Evolutionary conservation across 2,797 vertebrate species (phyloP).

Genomic region (Xenopus petersii): DNA sequence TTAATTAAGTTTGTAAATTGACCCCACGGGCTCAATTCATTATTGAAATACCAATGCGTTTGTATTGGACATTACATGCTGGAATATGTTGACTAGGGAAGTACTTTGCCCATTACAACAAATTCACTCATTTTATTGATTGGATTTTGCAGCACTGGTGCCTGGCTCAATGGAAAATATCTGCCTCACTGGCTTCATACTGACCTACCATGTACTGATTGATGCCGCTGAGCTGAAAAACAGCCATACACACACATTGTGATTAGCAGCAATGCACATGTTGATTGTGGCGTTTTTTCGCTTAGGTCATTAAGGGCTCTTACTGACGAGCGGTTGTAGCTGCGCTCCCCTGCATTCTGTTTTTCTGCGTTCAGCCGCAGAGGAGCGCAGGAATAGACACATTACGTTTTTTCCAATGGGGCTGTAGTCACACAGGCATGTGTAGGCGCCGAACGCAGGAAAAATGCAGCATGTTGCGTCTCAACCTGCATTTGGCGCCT

Average conservation of each 20-base stretch:
- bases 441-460: too few species aligned
- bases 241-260: background rate
- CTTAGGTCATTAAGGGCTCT: too few species aligned
- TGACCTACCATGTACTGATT: background rate
- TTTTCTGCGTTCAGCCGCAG: too few species aligned
- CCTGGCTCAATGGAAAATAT: slow-evolving; percentile 10
- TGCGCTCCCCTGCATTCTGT: too few species aligned
- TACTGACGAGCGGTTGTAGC: too few species aligned
- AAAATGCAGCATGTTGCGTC: too few species aligned
- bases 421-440: too few species aligned
- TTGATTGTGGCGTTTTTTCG: too few species aligned
- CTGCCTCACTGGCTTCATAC: slow-evolving; percentile 9
- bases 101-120: slow-evolving; percentile 22
- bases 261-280: too few species aligned
- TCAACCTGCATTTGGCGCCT: too few species aligned
- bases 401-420: too few species aligned
- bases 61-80: slow-evolving; percentile 32
- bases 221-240: background rate
- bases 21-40: slow-evolving; percentile 42
- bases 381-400: too few species aligned
- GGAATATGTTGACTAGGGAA: slow-evolving; percentile 27
- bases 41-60: slow-evolving; percentile 41
- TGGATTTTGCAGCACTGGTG: slow-evolving; percentile 8
- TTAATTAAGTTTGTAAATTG: slow-evolving; percentile 41
- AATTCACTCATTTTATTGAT: slow-evolving; percentile 32